Evolutionary conservation across 2,888 invertebrate genomes (phyloP), one percentile per base, ranked within the genome.

Genomic region (Horisme vitalbata): DNA sequence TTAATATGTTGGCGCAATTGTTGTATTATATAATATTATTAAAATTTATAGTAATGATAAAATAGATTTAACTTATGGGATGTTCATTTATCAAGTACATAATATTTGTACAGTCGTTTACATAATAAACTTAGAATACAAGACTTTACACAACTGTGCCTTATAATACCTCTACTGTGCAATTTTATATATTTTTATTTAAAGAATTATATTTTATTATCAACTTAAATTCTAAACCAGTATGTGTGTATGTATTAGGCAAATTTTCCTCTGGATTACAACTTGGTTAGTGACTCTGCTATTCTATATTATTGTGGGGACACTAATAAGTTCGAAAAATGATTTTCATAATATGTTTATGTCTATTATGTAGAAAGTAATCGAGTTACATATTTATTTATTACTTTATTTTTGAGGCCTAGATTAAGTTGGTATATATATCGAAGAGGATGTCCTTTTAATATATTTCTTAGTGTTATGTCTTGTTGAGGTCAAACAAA

Each of bases 401-500:
- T 50, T n/a, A 23, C 23, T n/a, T 1, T 23, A 4, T 9, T n/a
- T n/a, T n/a, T 62, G 58, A 33, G 37, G 37, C 47, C 45, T 52
- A 57, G 63, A 65, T 63, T 60, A 65, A 52, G 49, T 49, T 57
- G 49, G 59, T 51, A 52, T 53, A 45, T 41, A 45, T n/a, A 49
- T 37, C n/a, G 18, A 14, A 34, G 24, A 32, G 45, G 34, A 36
- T 54, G 54, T 55, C 60, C 50, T 54, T 60, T 57, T 62, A 30
- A 15, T 55, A 61, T 60, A 58, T 61, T 59, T 65, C 57, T 59
- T 59, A 65, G 55, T 61, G 63, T 61, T 59, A 58, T 49, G 55
- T 46, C 59, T 54, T 53, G 45, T 53, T 56, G 52, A 59, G 57
- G 57, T 57, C 61, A 61, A 61, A 71, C 71, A 68, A 65, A 66